Conservation (phyloP, 2,888 invertebrate species). For the Thyatira batis region DNA sequence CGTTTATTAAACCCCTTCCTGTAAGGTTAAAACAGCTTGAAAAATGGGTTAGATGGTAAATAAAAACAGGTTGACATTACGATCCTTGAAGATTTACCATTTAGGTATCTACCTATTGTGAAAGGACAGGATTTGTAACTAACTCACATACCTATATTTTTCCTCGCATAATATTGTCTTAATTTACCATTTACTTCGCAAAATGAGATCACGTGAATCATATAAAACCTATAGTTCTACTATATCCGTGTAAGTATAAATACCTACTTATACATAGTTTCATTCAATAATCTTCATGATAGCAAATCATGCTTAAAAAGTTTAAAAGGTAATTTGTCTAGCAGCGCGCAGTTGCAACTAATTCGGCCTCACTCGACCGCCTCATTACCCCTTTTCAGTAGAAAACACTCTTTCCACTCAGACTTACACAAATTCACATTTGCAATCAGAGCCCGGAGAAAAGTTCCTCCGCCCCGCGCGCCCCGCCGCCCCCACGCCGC, state of each 20-base stretch:
- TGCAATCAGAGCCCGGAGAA: conserved; percentile 81
- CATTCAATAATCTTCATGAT: neutral
- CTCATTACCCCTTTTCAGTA: conserved; percentile 80
- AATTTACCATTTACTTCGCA: no score
- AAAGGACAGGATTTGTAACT: no score
- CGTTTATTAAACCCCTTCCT: no score
- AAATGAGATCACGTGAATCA: no score
- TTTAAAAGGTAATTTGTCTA: conserved; percentile 48
- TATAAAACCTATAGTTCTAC: neutral
- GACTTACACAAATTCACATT: conserved; percentile 83
- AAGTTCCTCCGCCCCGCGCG: conserved; percentile 62
- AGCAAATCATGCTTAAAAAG: conserved; percentile 6
- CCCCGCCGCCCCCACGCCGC: conserved; percentile 71
- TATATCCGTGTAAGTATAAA: neutral
- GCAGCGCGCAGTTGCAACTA: conserved; percentile 66
- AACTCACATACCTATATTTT: no score
- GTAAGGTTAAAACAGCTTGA: no score
- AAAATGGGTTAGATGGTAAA: no score
- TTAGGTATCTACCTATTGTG: no score
- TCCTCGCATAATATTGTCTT: no score
- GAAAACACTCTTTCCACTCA: conserved; percentile 77
- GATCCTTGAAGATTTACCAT: no score
- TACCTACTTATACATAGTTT: neutral
- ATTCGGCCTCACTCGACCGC: conserved; percentile 72
- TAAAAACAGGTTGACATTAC: no score